Base-by-base conservation (phyloP, 2,888 invertebrate genomes). In the Rhagium mordax region DNA sequence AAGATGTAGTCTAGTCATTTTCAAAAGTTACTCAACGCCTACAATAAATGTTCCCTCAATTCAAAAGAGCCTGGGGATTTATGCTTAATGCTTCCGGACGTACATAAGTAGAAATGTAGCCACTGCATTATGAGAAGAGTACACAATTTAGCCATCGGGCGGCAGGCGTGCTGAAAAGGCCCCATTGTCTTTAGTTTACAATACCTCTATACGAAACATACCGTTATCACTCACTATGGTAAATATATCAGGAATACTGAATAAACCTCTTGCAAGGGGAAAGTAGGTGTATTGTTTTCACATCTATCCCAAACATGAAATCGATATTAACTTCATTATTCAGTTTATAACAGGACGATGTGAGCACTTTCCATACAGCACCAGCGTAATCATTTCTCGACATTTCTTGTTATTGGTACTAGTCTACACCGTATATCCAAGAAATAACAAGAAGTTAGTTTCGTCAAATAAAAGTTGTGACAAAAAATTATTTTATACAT, bases 111-210 rank as follows among this genome's bases (percentile, higher is more conserved):
- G 51, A 18, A 51, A 18, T 20, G 10, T 20, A 18, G 18, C 16
- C 18, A 51, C 8, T 66, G 53, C 65, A 66, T 53, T 21, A 21
- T 66, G 33, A 66, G 18, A 55, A 66, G 18, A 53, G 53, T 29
- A 67, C 57, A 67, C 57, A 57, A 57, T 57, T 41, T 47, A 57
- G 47, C 53, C 57, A 47, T 57, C 41, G 47, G 10, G 47, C 27
- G 16, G 33, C 29, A 33, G 41, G 10, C 29, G 20, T 2, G n/a
- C n/a, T 33, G 24, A 55, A 57, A 57, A 47, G 57, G 20, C 6
- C 15, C 67, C 57, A 57, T 67, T 67, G 67, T 67, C 67, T 67
- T 67, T 47, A 33, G 41, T 15, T 41, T 55, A 57, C 67, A 67
- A 57, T 67, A 67, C 67, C 55, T 57, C 6, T 33, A 47, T n/a